These are phyloP conservation scores for Muscidifurax raptorellus DNA, from an alignment of 1,140 invertebrate species.

Conservation along the genomic window DNA sequence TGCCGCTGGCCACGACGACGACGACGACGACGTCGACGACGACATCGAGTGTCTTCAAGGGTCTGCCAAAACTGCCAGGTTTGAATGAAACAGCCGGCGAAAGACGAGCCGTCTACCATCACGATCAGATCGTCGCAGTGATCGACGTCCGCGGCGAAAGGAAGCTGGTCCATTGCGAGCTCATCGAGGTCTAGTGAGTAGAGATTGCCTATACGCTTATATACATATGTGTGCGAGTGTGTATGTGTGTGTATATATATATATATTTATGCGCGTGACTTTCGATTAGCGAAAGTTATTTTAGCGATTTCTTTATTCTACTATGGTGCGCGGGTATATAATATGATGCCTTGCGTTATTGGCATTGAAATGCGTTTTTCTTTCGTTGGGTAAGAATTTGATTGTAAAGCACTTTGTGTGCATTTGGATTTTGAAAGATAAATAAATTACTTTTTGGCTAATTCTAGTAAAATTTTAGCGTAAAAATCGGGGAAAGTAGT, in stretches of 20 bases:
- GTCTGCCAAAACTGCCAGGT: conserved; percentile 50
- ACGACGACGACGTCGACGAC: neutral
- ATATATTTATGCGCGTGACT: neutral
- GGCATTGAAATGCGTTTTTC: too few species aligned
- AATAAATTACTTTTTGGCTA: too few species aligned
- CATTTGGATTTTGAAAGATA: too few species aligned
- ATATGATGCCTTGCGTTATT: too few species aligned
- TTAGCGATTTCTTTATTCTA: neutral
- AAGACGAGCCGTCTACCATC: conserved; percentile 78
- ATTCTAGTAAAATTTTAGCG: too few species aligned
- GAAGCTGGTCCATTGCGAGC: conserved; percentile 84
- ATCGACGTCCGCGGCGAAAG: conserved; percentile 81
- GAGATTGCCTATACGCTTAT: neutral
- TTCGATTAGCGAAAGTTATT: conserved; percentile 26
- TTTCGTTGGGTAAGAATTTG: too few species aligned
- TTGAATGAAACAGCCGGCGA: conserved; percentile 39
- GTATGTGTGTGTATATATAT: too few species aligned
- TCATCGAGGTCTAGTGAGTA: conserved; percentile 90
- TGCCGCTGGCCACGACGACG: too few species aligned
- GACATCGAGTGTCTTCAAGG: conserved; percentile 52
- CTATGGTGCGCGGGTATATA: too few species aligned
- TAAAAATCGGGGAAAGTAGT: too few species aligned
- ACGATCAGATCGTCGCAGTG: conserved; percentile 88
- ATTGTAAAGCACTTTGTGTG: too few species aligned
- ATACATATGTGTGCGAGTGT: too few species aligned